Evolutionary conservation across 2,888 invertebrate genomes (phyloP).

Genomic region (Campopleginae sp.): DNA sequence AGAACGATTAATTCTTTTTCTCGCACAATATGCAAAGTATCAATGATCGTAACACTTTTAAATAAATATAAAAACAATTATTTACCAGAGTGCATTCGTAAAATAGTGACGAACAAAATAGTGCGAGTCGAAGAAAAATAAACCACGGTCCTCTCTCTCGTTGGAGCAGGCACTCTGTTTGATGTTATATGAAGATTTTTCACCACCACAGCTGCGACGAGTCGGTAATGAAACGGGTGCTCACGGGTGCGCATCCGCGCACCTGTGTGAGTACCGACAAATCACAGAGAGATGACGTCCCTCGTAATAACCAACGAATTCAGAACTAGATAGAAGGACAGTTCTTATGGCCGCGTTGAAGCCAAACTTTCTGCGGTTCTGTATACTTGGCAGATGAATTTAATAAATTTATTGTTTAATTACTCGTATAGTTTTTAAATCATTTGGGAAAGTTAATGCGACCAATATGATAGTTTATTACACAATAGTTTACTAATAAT

Average conservation of each 20-base stretch:
- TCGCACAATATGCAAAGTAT: background rate
- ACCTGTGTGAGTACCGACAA: slow-evolving; percentile 30
- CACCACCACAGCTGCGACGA: slow-evolving; percentile 31
- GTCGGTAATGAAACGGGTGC: slow-evolving; percentile 40
- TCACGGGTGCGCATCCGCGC: slow-evolving; percentile 54
- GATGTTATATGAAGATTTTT: slow-evolving; percentile 59
- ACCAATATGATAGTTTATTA: too few species aligned
- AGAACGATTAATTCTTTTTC: slow-evolving; percentile 8
- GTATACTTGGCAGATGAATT: too few species aligned
- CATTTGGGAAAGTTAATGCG: too few species aligned
- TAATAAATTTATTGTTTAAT: too few species aligned
- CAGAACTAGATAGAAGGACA: too few species aligned
- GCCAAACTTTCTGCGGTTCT: too few species aligned
- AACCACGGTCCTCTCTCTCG: slow-evolving; percentile 38
- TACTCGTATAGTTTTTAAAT: too few species aligned
- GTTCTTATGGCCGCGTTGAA: too few species aligned
- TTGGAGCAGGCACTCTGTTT: slow-evolving; percentile 40
- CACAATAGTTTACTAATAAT: too few species aligned
- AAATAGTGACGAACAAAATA: slow-evolving; percentile 39
- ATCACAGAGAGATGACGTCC: slow-evolving; percentile 12
- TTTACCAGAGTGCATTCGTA: slow-evolving; percentile 65
- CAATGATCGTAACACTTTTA: background rate
- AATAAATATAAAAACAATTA: background rate
- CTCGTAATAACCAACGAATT: slow-evolving; percentile 6
- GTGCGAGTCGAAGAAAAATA: slow-evolving; percentile 38